A percentile compares a stretch with the other conserved stretches of the same genome.
phyloP scores from a whole-genome alignment of 2,113 vertebrate species.

The Craseonycteris thonglongyai region DNA sequence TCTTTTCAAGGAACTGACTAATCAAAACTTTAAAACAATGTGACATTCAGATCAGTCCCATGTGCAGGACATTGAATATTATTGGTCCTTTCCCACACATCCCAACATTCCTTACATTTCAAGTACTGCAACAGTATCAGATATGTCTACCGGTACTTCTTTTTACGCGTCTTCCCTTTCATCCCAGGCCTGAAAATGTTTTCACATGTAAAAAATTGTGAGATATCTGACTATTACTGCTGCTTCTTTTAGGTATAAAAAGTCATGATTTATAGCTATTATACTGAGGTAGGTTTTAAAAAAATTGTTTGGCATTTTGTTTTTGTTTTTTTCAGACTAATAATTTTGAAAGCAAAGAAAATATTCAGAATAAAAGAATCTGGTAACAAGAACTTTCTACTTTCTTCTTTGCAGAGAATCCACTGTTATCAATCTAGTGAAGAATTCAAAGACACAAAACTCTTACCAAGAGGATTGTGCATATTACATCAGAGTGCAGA shows the following conservation, averaged over 20 bases:
- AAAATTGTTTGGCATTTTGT: not conserved
- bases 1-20: not conserved
- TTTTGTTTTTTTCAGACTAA: not conserved
- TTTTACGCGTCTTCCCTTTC: not conserved
- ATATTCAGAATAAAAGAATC: constrained; percentile 26
- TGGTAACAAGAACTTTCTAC: constrained; percentile 48
- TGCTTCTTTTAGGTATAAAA: not conserved
- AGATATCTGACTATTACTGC: not conserved
- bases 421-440: constrained; percentile 70
- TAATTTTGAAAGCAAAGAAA: constrained; percentile 30
- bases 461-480: constrained; percentile 83
- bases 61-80: constrained; percentile 3
- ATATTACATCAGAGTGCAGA: constrained; percentile 82
- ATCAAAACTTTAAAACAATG: not conserved
- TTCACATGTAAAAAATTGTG: not conserved
- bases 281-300: not conserved
- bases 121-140: not conserved
- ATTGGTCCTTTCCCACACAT: constrained; percentile 6
- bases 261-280: not conserved
- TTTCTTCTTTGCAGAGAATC: constrained; percentile 80
- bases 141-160: not conserved
- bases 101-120: not conserved
- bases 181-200: not conserved
- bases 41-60: not conserved
- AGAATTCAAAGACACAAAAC: constrained; percentile 77